Conservation (phyloP, 2,888 invertebrate species). For the Orthosia gothica region DNA sequence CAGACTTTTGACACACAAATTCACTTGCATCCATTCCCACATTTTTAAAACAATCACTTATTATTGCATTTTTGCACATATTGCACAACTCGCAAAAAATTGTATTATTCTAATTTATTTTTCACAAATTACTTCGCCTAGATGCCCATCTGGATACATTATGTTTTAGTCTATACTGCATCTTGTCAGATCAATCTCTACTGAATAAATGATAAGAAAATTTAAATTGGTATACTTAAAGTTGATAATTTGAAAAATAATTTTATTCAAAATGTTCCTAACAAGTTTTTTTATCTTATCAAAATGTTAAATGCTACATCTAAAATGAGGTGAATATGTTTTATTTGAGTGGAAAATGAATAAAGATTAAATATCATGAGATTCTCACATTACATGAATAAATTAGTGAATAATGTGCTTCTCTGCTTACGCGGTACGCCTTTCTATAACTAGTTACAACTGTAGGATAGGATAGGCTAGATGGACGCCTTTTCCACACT, state of each 20-base stretch:
- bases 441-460: not conserved
- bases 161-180: slow-evolving; percentile 33
- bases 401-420: not conserved
- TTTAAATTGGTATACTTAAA: not conserved
- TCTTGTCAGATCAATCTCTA: slow-evolving; percentile 5
- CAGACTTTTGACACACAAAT: not conserved
- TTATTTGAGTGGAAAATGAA: not conserved
- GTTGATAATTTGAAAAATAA: not conserved
- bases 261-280: not conserved
- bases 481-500: too few relatives aligned
- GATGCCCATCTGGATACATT: slow-evolving; percentile 9
- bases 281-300: slow-evolving; percentile 18
- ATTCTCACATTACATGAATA: slow-evolving; percentile 34
- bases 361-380: not conserved
- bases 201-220: slow-evolving; percentile 10
- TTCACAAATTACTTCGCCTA: slow-evolving; percentile 37
- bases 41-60: not conserved
- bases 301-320: not conserved
- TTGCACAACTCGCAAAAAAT: not conserved
- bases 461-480: too few relatives aligned
- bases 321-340: not conserved
- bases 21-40: not conserved
- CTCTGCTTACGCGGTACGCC: too few relatives aligned
- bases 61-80: not conserved
- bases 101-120: not conserved